phyloP scores from a whole-genome alignment of 1,140 invertebrate species.

The Capitella teleta region DNA sequence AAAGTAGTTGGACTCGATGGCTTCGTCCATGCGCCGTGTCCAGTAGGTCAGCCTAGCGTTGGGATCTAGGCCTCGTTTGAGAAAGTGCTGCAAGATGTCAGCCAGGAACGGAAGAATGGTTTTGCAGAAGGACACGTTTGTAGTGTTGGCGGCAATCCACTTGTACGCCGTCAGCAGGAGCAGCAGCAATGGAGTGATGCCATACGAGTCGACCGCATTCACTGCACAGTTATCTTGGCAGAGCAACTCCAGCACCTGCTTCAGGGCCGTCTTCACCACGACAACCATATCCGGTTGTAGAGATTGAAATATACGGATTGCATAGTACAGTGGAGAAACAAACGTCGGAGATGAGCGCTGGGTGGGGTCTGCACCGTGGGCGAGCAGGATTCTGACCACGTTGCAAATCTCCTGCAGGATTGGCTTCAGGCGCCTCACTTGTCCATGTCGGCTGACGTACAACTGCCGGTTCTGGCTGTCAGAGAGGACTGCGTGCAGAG shows the following conservation, averaged over 20 bases:
- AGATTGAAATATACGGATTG: slow-evolving; percentile 14
- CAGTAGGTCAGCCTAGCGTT: slow-evolving; percentile 10
- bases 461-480: slow-evolving; percentile 7
- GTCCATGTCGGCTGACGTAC: slow-evolving; percentile 13
- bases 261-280: slow-evolving; percentile 13
- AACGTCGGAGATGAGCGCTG: slow-evolving; percentile 4
- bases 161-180: slow-evolving; percentile 7
- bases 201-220: slow-evolving; percentile 8
- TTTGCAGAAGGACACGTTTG: slow-evolving; percentile 6
- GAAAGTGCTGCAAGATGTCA: slow-evolving; percentile 7
- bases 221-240: slow-evolving; percentile 6
- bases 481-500: slow-evolving; percentile 9
- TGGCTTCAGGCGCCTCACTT: slow-evolving; percentile 11
- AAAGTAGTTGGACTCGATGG: slow-evolving; percentile 9
- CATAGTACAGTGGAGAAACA: slow-evolving; percentile 12
- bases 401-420: slow-evolving; percentile 13
- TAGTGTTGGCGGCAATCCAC: slow-evolving; percentile 9
- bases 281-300: slow-evolving; percentile 13
- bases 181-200: slow-evolving; percentile 9
- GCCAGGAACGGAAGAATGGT: slow-evolving; percentile 10
- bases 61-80: slow-evolving; percentile 7
- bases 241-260: slow-evolving; percentile 10
- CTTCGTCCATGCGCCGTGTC: slow-evolving; percentile 8
- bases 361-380: slow-evolving; percentile 10
- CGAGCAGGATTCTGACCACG: slow-evolving; percentile 10